Percentiles rank a stretch among this genome's conserved stretches.
These are phyloP conservation scores for cat (Felis catus) DNA, from an alignment of 2,113 vertebrate species.

Conservation along the genomic window DNA sequence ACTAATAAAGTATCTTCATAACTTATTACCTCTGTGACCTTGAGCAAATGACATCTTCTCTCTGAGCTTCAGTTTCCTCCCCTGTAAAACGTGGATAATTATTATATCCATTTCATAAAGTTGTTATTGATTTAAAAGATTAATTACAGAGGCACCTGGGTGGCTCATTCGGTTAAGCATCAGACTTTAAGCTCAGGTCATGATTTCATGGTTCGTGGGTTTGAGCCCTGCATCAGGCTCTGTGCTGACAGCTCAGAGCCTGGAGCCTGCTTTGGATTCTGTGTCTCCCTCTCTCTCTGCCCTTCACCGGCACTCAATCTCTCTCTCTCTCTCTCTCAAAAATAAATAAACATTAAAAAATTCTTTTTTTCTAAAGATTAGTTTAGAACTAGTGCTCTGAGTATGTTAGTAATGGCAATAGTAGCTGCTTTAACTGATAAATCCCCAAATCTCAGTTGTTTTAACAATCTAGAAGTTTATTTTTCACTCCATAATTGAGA, in stretches of 20 bases:
- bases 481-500: not conserved
- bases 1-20: not conserved
- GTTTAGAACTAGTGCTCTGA: not conserved
- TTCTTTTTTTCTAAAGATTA: not conserved
- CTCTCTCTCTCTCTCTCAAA: no score
- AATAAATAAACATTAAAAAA: no score
- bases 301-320: no score
- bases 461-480: not conserved
- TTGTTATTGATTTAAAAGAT: not conserved
- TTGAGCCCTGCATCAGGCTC: no score
- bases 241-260: no score
- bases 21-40: not conserved
- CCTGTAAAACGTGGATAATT: not conserved
- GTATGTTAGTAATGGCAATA: not conserved
- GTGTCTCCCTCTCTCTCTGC: no score
- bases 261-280: no score
- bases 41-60: not conserved
- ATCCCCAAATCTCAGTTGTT: not conserved
- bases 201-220: no score
- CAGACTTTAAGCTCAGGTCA: no score
- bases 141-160: not conserved
- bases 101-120: not conserved
- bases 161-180: no score
- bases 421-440: not conserved
- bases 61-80: not conserved